Evolutionary conservation across 1,140 invertebrate species (phyloP), one percentile per base, ranked within the genome.

Genomic region (Zaprionus ghesquierei): DNA sequence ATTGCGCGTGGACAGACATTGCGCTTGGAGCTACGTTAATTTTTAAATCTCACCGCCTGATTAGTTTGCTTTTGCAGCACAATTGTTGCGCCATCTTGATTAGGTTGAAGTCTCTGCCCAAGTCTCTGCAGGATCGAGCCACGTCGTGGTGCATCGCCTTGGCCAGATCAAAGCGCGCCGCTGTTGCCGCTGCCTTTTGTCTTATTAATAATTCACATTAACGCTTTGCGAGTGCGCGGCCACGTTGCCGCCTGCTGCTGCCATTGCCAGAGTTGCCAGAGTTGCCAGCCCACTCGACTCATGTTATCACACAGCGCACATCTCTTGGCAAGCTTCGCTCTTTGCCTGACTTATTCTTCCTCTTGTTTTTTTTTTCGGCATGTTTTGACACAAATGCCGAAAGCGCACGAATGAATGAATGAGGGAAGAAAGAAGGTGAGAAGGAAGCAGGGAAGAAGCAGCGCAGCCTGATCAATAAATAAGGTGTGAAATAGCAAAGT

Each of bases 201-300:
- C 90, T 91, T 91, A 91, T 91, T 91, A 91, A 91, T 91, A 91
- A 91, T 91, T 91, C 90, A 91, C 90, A 91, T 91, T 91, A 91
- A 91, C 89, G 90, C 89, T 91, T 65, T 91, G 82, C 77, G 84
- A 84, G 86, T 77, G 86, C 89, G 76, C 89, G 76, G 75, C 86
- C 78, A 85, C 72, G 81, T 89, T 85, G 74, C 80, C 79, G 84
- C 82, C 79, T 79, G 79, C 66, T 79, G 79, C 66, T 49, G 73
- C 51, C 77, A 44, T 61, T 62, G 50, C 71, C 84, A 82, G 71
- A 73, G 72, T 61, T 62, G 50, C 71, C 84, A 82, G 71, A 73
- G 72, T 78, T 77, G 79, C 84, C 82, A 86, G 84, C 84, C 79
- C 75, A 70, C 75, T 46, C 54, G 38, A 69, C 35, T n/a, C n/a